Evolutionary conservation across 2,113 vertebrate genomes (phyloP).

Genomic region (Thunnus thynnus): DNA sequence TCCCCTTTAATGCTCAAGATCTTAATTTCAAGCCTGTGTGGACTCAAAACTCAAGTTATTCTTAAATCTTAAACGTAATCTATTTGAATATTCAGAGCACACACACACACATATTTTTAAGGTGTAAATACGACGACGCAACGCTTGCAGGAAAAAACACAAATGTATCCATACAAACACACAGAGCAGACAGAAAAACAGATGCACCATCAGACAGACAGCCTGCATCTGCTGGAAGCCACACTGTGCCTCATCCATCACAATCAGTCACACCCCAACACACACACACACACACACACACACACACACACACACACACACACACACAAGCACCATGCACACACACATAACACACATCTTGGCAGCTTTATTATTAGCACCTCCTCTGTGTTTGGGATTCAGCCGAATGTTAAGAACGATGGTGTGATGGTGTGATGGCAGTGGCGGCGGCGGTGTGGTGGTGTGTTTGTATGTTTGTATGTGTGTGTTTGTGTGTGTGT

Average conservation of each 20-base stretch:
- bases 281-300: constrained; percentile 38
- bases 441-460: background rate
- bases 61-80: background rate
- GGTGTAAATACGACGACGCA: background rate
- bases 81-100: constrained; percentile 13
- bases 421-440: background rate
- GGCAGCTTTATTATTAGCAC: constrained; percentile 49
- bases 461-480: background rate
- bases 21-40: background rate
- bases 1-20: background rate
- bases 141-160: background rate
- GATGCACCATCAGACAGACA: constrained; percentile 65
- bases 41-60: background rate
- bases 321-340: background rate
- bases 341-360: constrained; percentile 36
- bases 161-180: constrained; percentile 1
- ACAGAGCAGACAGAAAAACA: constrained; percentile 60
- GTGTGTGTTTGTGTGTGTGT: background rate
- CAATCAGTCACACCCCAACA: constrained; percentile 60
- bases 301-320: constrained; percentile 7
- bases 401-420: constrained; percentile 18
- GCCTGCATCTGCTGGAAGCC: constrained; percentile 71
- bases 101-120: background rate
- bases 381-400: constrained; percentile 46
- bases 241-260: constrained; percentile 59